Conservation (phyloP, 2,113 vertebrate genomes). For the Osmerus mordax region DNA sequence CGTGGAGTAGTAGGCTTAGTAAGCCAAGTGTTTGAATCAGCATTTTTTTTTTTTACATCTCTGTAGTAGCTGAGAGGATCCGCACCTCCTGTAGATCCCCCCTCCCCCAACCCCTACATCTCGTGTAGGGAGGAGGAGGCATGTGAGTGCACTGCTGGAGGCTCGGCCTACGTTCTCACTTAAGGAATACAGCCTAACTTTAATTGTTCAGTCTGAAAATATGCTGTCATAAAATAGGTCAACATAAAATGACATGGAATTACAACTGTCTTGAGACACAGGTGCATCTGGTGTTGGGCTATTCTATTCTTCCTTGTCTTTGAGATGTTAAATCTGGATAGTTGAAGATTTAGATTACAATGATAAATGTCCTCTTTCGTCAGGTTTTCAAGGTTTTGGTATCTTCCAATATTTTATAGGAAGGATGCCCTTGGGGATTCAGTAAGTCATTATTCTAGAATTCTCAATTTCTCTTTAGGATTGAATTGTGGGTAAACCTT, state of each 20-base stretch:
- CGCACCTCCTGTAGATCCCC: not conserved
- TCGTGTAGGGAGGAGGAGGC: slow-evolving; percentile 7
- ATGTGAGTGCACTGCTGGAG: slow-evolving; percentile 21
- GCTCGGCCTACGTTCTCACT: slow-evolving; percentile 31
- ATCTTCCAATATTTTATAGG: not conserved
- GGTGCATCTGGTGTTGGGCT: no score
- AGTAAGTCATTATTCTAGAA: not conserved
- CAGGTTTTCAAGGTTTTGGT: no score
- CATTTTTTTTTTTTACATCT: not conserved
- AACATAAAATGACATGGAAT: no score
- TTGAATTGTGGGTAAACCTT: not conserved
- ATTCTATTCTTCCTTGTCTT: no score
- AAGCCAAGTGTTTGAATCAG: no score
- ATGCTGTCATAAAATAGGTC: no score
- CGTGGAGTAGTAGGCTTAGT: no score
- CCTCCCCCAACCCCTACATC: not conserved
- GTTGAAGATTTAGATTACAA: no score
- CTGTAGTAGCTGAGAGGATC: not conserved
- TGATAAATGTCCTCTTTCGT: no score
- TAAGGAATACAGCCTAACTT: slow-evolving; percentile 8
- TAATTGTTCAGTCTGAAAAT: no score
- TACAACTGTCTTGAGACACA: no score
- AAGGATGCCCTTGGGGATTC: not conserved
- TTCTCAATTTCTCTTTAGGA: not conserved
- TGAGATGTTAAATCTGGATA: no score